These are phyloP conservation scores for Ladona fulva DNA, from an alignment of 1,140 invertebrate species.

Conservation along the genomic window DNA sequence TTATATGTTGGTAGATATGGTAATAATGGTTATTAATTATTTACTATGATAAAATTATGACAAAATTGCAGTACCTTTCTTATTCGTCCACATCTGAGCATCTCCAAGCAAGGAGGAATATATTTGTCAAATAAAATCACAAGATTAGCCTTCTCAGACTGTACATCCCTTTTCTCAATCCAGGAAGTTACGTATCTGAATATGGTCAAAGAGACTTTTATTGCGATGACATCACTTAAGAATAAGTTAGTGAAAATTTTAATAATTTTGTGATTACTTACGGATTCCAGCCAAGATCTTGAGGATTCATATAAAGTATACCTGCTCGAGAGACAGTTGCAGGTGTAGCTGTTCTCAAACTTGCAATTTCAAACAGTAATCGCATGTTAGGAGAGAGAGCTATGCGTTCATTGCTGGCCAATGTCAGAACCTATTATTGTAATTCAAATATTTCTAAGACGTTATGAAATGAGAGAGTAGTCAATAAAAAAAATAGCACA, in stretches of 20 bases:
- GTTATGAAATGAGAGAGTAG: too few species aligned
- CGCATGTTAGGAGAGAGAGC: constrained; percentile 84
- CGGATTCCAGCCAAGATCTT: constrained; percentile 95
- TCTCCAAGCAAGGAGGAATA: constrained; percentile 75
- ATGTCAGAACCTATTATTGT: constrained; percentile 61
- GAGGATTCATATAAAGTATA: constrained; percentile 83
- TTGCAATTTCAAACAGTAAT: constrained; percentile 89
- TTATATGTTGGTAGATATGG: too few species aligned
- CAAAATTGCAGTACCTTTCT: constrained; percentile 47
- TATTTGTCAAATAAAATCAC: constrained; percentile 91
- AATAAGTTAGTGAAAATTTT: too few species aligned
- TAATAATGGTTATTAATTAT: too few species aligned
- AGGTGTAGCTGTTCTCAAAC: constrained; percentile 84
- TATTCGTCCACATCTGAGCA: constrained; percentile 58
- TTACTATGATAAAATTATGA: too few species aligned
- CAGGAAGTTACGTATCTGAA: constrained; percentile 75
- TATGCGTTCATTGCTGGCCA: constrained; percentile 91
- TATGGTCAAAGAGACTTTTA: background rate
- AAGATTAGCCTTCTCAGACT: constrained; percentile 67
- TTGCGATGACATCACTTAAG: background rate
- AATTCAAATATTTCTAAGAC: too few species aligned
- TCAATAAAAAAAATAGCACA: too few species aligned
- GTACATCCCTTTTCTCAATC: constrained; percentile 69
- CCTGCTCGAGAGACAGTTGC: constrained; percentile 91
- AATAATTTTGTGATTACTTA: constrained; percentile 42